Percentiles rank a stretch among this genome's conserved stretches.
These are phyloP conservation scores for Sussaba pulchella DNA, from an alignment of 2,888 invertebrate species.

Conservation along the genomic window DNA sequence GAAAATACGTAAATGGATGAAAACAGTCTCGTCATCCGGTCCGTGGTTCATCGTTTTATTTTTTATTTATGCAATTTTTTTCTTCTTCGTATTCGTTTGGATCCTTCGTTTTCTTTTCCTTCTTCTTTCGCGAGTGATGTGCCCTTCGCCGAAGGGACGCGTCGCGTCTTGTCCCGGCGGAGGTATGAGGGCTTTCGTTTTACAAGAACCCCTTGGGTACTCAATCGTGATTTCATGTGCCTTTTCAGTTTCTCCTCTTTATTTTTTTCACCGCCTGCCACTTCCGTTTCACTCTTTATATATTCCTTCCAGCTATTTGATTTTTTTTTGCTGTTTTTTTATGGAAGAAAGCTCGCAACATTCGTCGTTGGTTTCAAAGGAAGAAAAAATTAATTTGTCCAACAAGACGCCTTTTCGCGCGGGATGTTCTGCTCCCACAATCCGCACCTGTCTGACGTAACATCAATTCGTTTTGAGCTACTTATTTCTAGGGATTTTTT, in stretches of 20 bases:
- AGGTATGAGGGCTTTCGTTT: constrained; percentile 45
- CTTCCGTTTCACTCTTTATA: constrained; percentile 5
- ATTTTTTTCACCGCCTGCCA: constrained; percentile 31
- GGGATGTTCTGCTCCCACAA: neutral
- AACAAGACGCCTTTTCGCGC: neutral
- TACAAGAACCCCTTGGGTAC: constrained; percentile 20
- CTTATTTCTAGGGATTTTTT: constrained; percentile 25
- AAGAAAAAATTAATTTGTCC: constrained; percentile 20
- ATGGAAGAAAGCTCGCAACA: neutral
- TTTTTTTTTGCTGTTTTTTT: neutral
- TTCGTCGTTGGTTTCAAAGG: neutral
- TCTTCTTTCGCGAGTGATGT: constrained; percentile 30
- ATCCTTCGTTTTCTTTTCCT: neutral
- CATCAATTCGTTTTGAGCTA: constrained; percentile 23
- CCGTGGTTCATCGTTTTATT: constrained; percentile 19
- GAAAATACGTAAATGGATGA: constrained; percentile 63
- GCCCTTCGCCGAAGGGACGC: constrained; percentile 42
- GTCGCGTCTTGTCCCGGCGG: constrained; percentile 30
- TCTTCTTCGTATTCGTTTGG: neutral
- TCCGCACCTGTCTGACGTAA: constrained; percentile 22
- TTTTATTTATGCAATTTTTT: constrained; percentile 16
- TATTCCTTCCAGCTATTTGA: constrained; percentile 19
- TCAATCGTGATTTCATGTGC: constrained; percentile 13
- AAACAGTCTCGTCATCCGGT: constrained; percentile 43
- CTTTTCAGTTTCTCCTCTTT: constrained; percentile 5